phyloP scores from a whole-genome alignment of 23 tunicate species.

The Trididemnum nubilum region DNA sequence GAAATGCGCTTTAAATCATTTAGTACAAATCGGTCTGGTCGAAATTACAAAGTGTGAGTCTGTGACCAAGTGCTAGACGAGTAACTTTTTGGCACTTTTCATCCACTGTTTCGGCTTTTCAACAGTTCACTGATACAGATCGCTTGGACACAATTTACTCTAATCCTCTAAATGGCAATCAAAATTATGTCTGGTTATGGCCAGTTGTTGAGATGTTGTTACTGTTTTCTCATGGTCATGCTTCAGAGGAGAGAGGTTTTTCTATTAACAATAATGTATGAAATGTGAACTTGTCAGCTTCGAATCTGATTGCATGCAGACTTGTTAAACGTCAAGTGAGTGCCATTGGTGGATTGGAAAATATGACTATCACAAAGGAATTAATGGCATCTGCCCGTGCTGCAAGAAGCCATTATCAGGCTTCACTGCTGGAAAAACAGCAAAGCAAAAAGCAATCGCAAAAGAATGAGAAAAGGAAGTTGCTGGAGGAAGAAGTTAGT shows the following conservation, averaged over 20 bases:
- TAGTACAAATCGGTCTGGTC: neutral
- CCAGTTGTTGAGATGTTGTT: neutral
- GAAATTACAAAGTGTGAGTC: neutral
- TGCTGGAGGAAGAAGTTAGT: neutral
- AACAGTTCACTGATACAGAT: neutral
- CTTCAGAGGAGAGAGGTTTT: constrained; percentile 3
- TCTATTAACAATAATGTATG: neutral
- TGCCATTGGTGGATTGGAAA: neutral
- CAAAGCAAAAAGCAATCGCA: neutral
- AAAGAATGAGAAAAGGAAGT: neutral
- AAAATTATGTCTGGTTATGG: neutral
- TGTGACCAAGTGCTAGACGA: neutral
- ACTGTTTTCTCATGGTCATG: neutral
- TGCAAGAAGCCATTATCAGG: neutral
- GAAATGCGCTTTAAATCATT: neutral
- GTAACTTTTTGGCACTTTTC: neutral
- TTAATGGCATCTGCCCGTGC: neutral
- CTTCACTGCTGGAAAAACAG: neutral
- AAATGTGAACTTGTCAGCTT: neutral
- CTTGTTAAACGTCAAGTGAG: neutral
- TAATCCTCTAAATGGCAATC: neutral
- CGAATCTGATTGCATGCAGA: neutral
- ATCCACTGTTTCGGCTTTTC: neutral
- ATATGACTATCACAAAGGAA: neutral
- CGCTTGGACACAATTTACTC: neutral